Evolutionary conservation across 2,888 invertebrate genomes (phyloP), one percentile per base, ranked within the genome.

Genomic region (Heliconius hortense): DNA sequence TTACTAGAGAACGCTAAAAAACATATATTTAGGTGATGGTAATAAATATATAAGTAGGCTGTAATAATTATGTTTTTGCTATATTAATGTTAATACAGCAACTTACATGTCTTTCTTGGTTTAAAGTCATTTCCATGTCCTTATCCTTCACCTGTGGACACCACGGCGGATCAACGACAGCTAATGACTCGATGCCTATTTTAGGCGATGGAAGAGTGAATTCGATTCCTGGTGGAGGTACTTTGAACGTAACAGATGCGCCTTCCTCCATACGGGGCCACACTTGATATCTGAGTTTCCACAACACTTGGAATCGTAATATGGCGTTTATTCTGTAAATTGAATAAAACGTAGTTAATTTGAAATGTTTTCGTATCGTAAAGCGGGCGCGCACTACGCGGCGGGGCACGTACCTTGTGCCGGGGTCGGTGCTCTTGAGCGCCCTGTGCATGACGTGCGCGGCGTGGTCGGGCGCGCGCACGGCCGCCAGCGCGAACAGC

Each of bases 191-290:
- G 62, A 99, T 97, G 4, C 99, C 99, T 81, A 99, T 99, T 88
- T 99, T 99, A 0, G 99, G 99, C 0, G 99, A 99, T 0, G 99
- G 99, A 71, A 99, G 93, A 0, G 99, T 99, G 87, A 99, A 99
- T 88, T 99, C 99, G 78, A 99, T 99, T 28, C 98, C 98, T 0
- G 99, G 99, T 0, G 99, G 99, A 0, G 99, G 99, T 2, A 99
- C 99, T 94, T 99, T 99, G 89, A 99, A 99, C 0, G 97, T 96
- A 77, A 97, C 92, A 76, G 99, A 98, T 0, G 99, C 99, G 11
- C 98, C 97, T 85, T 99, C 99, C 89, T 99, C 99, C 99, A 99
- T 99, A 76, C 99, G 95, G 0, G 99, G 98, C 99, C 99, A 99
- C 1, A 99, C 98, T 95, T 99, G 99, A 87, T 98, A 99, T 2